Base-by-base conservation (phyloP, 37 sponge, comb jelly and placozoan species). In the Cliona cf. orientalis region DNA sequence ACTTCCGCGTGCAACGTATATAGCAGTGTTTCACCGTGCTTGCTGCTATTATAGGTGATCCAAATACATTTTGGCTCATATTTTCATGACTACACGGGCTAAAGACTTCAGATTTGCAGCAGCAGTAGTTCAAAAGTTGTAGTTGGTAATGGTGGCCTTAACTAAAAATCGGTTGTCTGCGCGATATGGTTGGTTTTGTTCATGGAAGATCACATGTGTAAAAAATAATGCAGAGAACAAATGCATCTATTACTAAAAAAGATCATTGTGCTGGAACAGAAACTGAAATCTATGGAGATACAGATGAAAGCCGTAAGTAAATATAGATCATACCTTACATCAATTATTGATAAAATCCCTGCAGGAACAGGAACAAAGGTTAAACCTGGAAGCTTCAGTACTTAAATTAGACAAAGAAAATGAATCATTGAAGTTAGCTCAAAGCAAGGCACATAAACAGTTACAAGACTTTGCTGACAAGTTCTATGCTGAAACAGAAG, bases 391-490 rank as follows among this genome's bases (percentile, higher is more conserved):
- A 69, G 75, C 41, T 6, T 73, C 73, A 67, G 88, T 87, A 2
- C 43, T 59, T 26, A 41, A 57, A 36, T 70, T 87, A 2, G 77
- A 87, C 45, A 46, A 36, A 23, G 83, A 82, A 42, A 88, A 88
- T 38, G 73, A 71, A 11, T 41, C 58, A 58, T 55, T 88, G 35
- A 69, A 74, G 34, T n/a, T 28, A 4, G 38, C 40, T n/a, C 58
- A 79, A 23, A 22, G 34, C 14, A 57, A 69, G 19, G 89, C 89
- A 4, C 46, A 43, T 12, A 33, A 82, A 33, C 89, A 74, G 26
- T 72, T 88, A 19, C 89, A 88, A 57, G 61, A 64, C 7, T 88
- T 88, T 60, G 69, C 78, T 31, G 75, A 84, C 2, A 84, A 75
- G 56, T 84, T 84, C 39, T 84, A 67, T 28, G 75, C 75, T 25